Evolutionary conservation across 2,797 vertebrate species (phyloP), one percentile per base, ranked within the genome.

Genomic region (Lateolabrax maculatus): DNA sequence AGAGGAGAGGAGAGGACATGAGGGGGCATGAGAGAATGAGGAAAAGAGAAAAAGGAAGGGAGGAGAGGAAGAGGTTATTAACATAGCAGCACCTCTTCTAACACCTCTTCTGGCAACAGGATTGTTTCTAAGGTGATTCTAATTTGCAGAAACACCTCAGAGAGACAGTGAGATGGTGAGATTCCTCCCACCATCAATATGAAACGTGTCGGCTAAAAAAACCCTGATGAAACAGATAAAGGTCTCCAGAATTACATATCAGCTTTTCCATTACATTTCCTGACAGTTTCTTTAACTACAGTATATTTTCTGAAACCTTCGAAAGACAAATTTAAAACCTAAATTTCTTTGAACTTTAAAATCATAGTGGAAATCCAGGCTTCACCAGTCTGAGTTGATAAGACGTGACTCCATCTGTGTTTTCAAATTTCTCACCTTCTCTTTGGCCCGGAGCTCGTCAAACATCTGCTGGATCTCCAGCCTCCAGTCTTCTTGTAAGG

Each of bases 391-490:
- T 46, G 3, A 43, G 16, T 4, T 51, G 37, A 73, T 63, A 6
- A 29, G 19, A 46, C 6, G 4, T 49, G 27, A 37, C 5, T 18
- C 5, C 11, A 44, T 53, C 2, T 48, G 52, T 34, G 31, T 25
- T 52, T 65, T 66, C 44, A 6, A 6, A 23, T 13, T 65, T 18
- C 61, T 84, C 83, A 98, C 97, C 96, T 98, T 98, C 90, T 98
- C 97, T 90, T 98, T 98, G 87, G 96, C 96, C 75, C 97, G 92
- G 43, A 98, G 95, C 88, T 98, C 97, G 0, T 97, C 95, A 21
- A 98, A 98, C 97, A 98, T 97, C 92, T 96, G 96, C 88, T 97
- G 96, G 75, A 97, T 97, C 93, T 98, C 97, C 85, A 96, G 84
- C 85, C 95, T 96, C 97, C 97, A 98, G 96, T 98, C 97, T 69